Evolutionary conservation across 2,797 vertebrate species (phyloP).

Genomic region (Carapus acus): DNA sequence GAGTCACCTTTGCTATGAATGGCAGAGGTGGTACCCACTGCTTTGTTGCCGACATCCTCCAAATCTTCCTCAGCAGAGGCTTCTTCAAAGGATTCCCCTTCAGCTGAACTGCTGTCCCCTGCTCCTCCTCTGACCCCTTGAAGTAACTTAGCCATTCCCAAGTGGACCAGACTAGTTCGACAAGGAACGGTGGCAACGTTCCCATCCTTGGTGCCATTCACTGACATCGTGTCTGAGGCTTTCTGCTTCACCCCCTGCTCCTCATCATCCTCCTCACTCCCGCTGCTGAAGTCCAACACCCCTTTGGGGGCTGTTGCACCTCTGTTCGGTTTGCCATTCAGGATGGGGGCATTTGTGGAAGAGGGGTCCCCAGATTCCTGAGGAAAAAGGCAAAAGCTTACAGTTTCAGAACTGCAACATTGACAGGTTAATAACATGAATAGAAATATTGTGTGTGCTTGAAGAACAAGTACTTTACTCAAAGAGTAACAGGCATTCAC

Average conservation of each 20-base stretch:
- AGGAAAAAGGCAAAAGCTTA: constrained; percentile 28
- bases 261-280: constrained; percentile 83
- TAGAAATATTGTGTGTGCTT: background rate
- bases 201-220: constrained; percentile 19
- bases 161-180: constrained; percentile 75
- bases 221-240: constrained; percentile 40
- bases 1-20: constrained; percentile 11
- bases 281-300: constrained; percentile 74
- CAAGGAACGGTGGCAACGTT: constrained; percentile 36
- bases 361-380: constrained; percentile 33
- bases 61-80: constrained; percentile 47
- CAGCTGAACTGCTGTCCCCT: constrained; percentile 30
- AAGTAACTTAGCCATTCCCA: constrained; percentile 76
- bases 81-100: constrained; percentile 40
- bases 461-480: background rate
- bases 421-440: background rate
- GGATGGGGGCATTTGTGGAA: background rate
- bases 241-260: constrained; percentile 38
- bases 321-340: constrained; percentile 17
- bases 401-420: constrained; percentile 1
- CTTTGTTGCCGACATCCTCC: constrained; percentile 29
- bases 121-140: constrained; percentile 52
- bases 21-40: constrained; percentile 11
- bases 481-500: too few species aligned
- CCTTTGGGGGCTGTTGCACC: constrained; percentile 20